A percentile compares a stretch with the other conserved stretches of the same genome.
Conservation (phyloP, 1,140 invertebrate genomes). For the Tachypleus tridentatus region DNA sequence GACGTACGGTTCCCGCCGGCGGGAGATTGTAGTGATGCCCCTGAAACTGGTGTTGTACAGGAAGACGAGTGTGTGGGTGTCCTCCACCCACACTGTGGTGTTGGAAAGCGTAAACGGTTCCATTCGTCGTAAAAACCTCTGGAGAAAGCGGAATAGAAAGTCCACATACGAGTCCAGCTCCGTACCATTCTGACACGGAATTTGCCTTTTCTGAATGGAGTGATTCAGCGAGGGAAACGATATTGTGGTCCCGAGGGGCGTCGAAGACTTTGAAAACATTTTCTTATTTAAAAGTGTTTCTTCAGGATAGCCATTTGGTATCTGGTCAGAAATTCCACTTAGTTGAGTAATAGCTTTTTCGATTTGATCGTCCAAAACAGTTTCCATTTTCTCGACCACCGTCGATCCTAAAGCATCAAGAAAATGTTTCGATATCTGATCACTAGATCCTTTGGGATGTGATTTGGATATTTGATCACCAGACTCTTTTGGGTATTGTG, state of each 20-base stretch:
- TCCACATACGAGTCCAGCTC: constrained; percentile 29
- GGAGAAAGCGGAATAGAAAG: constrained; percentile 24
- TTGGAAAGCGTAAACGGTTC: constrained; percentile 23
- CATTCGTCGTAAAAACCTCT: constrained; percentile 23
- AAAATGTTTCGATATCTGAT: too few species aligned
- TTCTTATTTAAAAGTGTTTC: background rate
- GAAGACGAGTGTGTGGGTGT: constrained; percentile 23
- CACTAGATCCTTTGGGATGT: too few species aligned
- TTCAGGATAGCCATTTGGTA: constrained; percentile 3
- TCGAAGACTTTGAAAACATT: constrained; percentile 5
- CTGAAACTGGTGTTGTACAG: constrained; percentile 23
- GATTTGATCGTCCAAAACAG: constrained; percentile 6
- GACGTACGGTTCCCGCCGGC: constrained; percentile 24
- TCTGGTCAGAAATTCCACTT: constrained; percentile 12
- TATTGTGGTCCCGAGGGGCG: constrained; percentile 2
- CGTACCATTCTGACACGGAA: constrained; percentile 27
- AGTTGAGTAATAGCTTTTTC: constrained; percentile 13
- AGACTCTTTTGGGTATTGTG: too few species aligned
- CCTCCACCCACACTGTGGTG: constrained; percentile 24
- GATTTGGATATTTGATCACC: too few species aligned
- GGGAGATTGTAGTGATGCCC: constrained; percentile 23
- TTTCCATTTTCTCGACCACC: constrained; percentile 9
- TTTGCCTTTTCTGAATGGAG: constrained; percentile 21
- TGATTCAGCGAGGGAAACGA: background rate
- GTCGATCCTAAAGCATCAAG: constrained; percentile 4